Evolutionary conservation across 64 coral and sea anemone species (phyloP), one percentile per base, ranked within the genome.

Genomic region (Porites australiensis): DNA sequence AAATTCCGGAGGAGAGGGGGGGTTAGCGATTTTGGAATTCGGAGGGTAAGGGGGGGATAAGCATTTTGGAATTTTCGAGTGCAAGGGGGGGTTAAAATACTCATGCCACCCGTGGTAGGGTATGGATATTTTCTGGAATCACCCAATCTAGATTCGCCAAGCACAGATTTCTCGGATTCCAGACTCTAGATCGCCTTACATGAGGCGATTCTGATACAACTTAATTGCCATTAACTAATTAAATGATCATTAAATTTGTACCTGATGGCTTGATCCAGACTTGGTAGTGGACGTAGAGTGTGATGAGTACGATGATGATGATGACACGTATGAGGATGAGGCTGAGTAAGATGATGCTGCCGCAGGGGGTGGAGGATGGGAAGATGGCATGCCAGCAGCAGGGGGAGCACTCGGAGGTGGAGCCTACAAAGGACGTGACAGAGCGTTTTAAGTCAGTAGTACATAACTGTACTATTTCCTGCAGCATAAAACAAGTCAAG

Each of bases 401-500:
- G 74, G 91, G 62, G 91, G 91, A 72, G 68, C 21, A 87, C 81
- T 69, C 14, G 88, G 27, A n/a, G 75, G 64, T 43, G 76, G 76
- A 50, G 14, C 61, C 74, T 87, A 86, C 22, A 5, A 18, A 88
- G 7, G 19, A 46, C 1, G 13, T 55, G 23, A 66, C 6, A 53
- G 11, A 23, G 3, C 68, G 11, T 70, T 37, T 10, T 70, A 88
- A 44, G 13, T 45, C 15, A 58, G 45, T 57, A 4, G 44, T 61
- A 20, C 70, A 61, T 12, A 5, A 3, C 19, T 5, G 50, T 10
- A 50, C 8, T 37, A 37, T 37, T 37, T 37, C 27, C 27, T 37
- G 27, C 27, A 37, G 27, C 27, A 37, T 37, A 37, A 37, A 37
- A 37, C 27, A 37, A 0, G 0, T 57, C 27, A 37, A 37, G 27